These are phyloP conservation scores for Thera obeliscata DNA, from an alignment of 2,888 invertebrate species.

Conservation along the genomic window DNA sequence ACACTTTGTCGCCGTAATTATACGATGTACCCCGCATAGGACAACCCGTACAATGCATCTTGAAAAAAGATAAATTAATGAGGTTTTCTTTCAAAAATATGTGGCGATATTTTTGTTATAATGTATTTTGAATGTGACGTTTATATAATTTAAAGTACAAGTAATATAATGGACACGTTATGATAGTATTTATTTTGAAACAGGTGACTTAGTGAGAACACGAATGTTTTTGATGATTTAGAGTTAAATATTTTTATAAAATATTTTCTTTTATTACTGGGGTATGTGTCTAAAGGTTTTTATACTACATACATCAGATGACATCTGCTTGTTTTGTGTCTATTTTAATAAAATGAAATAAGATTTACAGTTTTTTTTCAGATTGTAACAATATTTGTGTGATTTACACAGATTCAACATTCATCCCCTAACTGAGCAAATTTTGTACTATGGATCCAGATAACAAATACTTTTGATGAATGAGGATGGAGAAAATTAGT, in stretches of 20 bases:
- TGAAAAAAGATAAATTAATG: conserved; percentile 64
- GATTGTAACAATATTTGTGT: too few species aligned
- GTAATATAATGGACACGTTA: conserved; percentile 9
- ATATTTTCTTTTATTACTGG: too few species aligned
- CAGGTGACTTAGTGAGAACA: conserved; percentile 14
- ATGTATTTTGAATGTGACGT: conserved; percentile 17
- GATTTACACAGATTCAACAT: too few species aligned
- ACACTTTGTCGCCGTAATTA: conserved; percentile 78
- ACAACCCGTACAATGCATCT: conserved; percentile 67
- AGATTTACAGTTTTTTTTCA: too few species aligned
- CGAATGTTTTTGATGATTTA: conserved; percentile 9
- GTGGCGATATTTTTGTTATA: conserved; percentile 18
- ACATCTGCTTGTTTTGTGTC: too few species aligned
- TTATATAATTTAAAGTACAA: conserved; percentile 4
- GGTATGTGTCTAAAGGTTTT: too few species aligned
- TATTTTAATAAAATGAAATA: too few species aligned
- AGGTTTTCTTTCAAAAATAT: conserved; percentile 42
- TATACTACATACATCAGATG: too few species aligned
- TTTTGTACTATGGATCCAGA: too few species aligned
- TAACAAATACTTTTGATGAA: too few species aligned
- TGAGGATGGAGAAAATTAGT: too few species aligned
- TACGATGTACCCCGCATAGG: conserved; percentile 65
- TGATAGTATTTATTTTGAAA: conserved; percentile 10
- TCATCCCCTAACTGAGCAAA: too few species aligned
- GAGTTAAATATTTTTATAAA: not conserved